Evolutionary conservation across 2,888 invertebrate genomes (phyloP), one percentile per base, ranked within the genome.

Genomic region (Agrilus cyanescens): DNA sequence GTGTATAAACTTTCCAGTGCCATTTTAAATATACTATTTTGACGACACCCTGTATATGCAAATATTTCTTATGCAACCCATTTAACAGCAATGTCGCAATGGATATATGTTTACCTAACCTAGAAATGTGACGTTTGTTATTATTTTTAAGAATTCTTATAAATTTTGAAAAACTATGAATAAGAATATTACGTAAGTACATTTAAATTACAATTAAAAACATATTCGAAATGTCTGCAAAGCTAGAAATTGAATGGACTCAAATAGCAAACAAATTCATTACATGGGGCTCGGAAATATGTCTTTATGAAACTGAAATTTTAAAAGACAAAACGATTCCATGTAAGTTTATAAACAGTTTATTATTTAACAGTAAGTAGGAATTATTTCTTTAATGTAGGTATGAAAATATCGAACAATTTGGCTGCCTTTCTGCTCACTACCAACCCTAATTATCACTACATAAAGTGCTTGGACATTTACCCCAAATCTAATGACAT

Each of bases 221-320:
- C 2, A 2, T 2, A 10, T 25, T 25, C 2, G 10, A 40, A 12
- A 66, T 66, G 66, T 72, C 74, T 43, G 71, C 74, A 38, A 75
- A 82, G 65, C 70, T 85, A 50, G 90, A 93, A 58, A 77, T 91
- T 30, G 78, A 83, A 58, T 94, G 93, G 93, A 87, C 90, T 25
- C 90, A 90, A 1, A 76, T 80, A 42, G 72, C 76, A 51, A 79
- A 91, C 57, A 86, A 85, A 61, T 93, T 93, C 60, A 79, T 93
- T 50, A 82, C 89, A 38, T 91, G 90, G 85, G 88, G 90, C 33
- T 82, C 89, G 41, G 90, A 93, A 60, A 82, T 95, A 60, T 83
- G 78, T 64, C 70, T 94, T 39, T 93, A 91, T 62, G 86, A 90
- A 71, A 78, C 85, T 16, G 71, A 74, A 50, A 69, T 73, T 33